Percentiles rank a stretch among this genome's conserved stretches.
These are phyloP conservation scores for Isurus oxyrinchus DNA, from an alignment of 2,113 vertebrate species.

Conservation along the genomic window DNA sequence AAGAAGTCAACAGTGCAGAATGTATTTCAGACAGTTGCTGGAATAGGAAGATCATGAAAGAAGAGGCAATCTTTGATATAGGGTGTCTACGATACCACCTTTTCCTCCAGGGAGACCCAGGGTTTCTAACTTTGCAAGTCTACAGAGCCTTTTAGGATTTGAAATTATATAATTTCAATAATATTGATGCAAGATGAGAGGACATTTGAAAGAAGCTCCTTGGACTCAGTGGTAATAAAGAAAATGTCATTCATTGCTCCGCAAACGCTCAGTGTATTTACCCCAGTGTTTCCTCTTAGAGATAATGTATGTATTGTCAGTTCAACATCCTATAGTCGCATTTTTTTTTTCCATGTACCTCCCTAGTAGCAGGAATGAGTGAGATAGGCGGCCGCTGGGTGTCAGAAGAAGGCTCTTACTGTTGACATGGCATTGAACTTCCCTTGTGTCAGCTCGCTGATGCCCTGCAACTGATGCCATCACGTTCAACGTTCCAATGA, in stretches of 20 bases:
- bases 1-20: neutral
- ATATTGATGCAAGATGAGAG: neutral
- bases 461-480: too few relatives aligned
- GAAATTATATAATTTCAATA: neutral
- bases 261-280: neutral
- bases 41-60: neutral
- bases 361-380: too few relatives aligned
- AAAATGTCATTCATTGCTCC: neutral
- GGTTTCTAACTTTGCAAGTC: neutral
- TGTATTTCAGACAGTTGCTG: neutral
- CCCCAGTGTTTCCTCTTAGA: neutral
- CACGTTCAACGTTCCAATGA: too few relatives aligned
- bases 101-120: neutral
- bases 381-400: too few relatives aligned
- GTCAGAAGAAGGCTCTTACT: too few relatives aligned
- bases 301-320: neutral
- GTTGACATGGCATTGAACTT: too few relatives aligned
- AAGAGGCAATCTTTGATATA: neutral
- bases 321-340: too few relatives aligned
- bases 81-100: neutral
- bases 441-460: too few relatives aligned
- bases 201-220: neutral
- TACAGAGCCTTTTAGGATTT: neutral
- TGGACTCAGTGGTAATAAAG: neutral
- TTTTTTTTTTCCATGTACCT: too few relatives aligned